Percentiles rank a stretch among this genome's conserved stretches.
phyloP scores from a whole-genome alignment of 1,140 invertebrate genomes.

The Daktulosphaira vitifoliae region DNA sequence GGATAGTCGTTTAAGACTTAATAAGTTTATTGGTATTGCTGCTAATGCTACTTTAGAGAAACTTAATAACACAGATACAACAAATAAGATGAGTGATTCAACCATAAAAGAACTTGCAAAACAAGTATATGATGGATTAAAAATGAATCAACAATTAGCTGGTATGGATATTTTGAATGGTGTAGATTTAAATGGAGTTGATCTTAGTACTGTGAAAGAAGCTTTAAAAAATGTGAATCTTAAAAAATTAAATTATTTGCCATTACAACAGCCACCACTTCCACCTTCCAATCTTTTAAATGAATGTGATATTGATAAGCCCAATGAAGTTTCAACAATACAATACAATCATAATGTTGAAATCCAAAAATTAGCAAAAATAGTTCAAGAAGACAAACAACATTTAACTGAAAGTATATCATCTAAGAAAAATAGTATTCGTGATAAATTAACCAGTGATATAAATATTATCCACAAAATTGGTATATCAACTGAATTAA shows the following conservation, averaged over 20 bases:
- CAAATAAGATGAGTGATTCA: neutral
- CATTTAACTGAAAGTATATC: too few species aligned
- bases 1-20: conserved; percentile 1
- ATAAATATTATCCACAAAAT: neutral
- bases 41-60: conserved; percentile 2
- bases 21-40: conserved; percentile 15
- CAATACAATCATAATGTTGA: too few species aligned
- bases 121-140: conserved; percentile 7
- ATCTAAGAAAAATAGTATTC: neutral
- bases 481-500: neutral
- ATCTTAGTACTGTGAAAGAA: conserved; percentile 5
- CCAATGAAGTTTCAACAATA: too few species aligned
- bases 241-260: neutral
- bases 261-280: neutral
- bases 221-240: neutral
- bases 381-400: too few species aligned
- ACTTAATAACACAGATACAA: neutral
- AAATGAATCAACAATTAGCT: neutral
- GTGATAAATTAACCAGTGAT: neutral
- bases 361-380: too few species aligned
- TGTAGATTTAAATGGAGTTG: conserved; percentile 7
- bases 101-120: neutral
- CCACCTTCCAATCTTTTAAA: neutral
- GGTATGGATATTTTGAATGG: neutral
- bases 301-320: too few species aligned